Evolutionary conservation across 2,113 vertebrate genomes (phyloP), one percentile per base, ranked within the genome.

Genomic region (Synchiropus splendidus): DNA sequence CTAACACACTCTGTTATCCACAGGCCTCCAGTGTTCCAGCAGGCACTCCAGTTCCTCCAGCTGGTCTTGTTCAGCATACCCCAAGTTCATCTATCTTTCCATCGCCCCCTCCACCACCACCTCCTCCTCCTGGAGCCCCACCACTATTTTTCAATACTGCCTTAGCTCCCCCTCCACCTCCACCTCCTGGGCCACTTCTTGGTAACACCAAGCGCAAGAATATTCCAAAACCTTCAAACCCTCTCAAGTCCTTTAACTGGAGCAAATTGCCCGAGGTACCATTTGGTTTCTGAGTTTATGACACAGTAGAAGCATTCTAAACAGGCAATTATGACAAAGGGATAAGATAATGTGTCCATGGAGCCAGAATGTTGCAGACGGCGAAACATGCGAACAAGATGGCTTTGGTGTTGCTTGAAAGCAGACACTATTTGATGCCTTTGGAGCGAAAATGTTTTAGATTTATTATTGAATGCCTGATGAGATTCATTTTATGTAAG

Each of bases 171-270:
- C 89, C 88, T 0, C 89, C 87, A 8, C 89, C 32, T 36, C 48
- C 86, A 0, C 86, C 89, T 0, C 90, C 86, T 1, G 92, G 91
- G 27, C 85, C 85, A 38, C 86, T 89, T 1, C 10, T 88, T 17
- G 86, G 80, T 15, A 51, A 59, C 1, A 34, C 69, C 2, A 90
- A 84, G 62, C 92, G 83, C 84, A 98, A 93, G 63, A 95, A 87
- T 52, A 89, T 94, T 61, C 94, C 94, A 14, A 90, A 87, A 57
- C 92, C 94, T 0, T 75, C 86, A 0, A 92, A 94, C 0, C 88
- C 94, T 5, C 87, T 98, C 50, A 98, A 98, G 67, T 97, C 92
- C 15, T 98, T 96, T 82, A 98, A 98, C 83, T 97, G 94, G 94
- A 86, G 79, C 56, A 97, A 97, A 73, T 79, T 98, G 18, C 80